Conservation (phyloP, 1,140 invertebrate genomes). For the Panonychus citri region DNA sequence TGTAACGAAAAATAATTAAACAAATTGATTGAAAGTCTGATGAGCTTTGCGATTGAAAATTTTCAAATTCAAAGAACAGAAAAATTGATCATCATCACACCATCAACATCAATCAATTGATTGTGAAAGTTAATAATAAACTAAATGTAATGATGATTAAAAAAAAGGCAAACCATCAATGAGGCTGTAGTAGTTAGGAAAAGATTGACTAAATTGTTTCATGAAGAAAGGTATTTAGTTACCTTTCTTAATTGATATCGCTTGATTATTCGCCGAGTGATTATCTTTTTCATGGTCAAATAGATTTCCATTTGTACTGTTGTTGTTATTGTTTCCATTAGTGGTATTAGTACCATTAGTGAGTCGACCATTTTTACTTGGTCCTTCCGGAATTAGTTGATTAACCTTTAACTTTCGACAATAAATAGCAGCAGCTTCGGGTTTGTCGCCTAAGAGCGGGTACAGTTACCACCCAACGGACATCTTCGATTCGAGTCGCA, state of each 20-base stretch:
- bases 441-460: too few species aligned
- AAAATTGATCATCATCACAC: background rate
- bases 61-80: too few species aligned
- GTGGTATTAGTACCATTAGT: too few species aligned
- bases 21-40: background rate
- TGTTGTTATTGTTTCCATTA: too few species aligned
- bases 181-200: too few species aligned
- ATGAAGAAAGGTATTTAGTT: background rate
- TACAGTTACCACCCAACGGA: too few species aligned
- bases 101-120: background rate
- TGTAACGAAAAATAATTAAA: background rate
- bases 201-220: too few species aligned
- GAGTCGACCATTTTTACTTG: background rate
- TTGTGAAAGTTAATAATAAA: background rate
- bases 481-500: too few species aligned
- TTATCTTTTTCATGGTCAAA: too few species aligned
- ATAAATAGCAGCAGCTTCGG: conserved; percentile 36
- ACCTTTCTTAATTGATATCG: background rate
- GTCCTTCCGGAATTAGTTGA: conserved; percentile 26
- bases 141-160: background rate
- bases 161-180: too few species aligned
- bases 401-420: conserved; percentile 30
- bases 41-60: too few species aligned
- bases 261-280: background rate
- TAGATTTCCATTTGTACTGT: too few species aligned